Evolutionary conservation across 2,797 vertebrate species (phyloP), one percentile per base, ranked within the genome.

Genomic region (Rhynchonycteris naso): DNA sequence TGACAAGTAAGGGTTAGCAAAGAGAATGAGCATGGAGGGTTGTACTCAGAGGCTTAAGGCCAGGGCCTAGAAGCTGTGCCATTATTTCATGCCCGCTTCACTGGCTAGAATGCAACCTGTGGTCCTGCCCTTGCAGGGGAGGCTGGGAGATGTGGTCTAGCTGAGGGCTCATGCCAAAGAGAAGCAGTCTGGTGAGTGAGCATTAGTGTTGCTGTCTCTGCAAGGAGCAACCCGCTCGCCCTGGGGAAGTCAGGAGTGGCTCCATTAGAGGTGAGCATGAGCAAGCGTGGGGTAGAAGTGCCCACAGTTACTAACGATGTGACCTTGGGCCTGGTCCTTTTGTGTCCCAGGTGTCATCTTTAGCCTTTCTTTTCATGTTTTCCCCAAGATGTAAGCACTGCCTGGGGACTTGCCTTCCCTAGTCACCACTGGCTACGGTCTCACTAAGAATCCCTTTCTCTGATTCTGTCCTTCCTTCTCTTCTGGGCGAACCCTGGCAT

Each of bases 1-100:
- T n/a, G 68, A 88, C 38, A 88, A 58, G 66, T 47, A 30, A 18
- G 33, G 79, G 66, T 26, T 69, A 85, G 78, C 69, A 79, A 58
- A 54, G 33, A 83, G 33, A 47, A 18, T 28, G 3, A 54, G 19
- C 52, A 7, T 66, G 56, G 58, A n/a, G 52, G 30, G 28, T 21
- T 58, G 21, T 13, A 47, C 14, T 13, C 22, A 14, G 21, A 38
- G 26, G 85, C 72, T 93, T 72, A 78, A 63, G 18, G 35, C 28
- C 52, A 24, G 84, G 68, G 16, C 21, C 16, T 61, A 33, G 65
- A 84, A 71, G 33, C 24, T 18, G 59, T 30, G 24, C 50, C 1
- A 6, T 22, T 10, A 12, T 63, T 82, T 87, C 47, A 50, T 47
- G 6, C 30, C 11, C 9, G 86, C 80, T 3, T 7, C 30, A 2